These are phyloP conservation scores for Athetis lepigone DNA, from an alignment of 2,888 invertebrate genomes.

Conservation along the genomic window DNA sequence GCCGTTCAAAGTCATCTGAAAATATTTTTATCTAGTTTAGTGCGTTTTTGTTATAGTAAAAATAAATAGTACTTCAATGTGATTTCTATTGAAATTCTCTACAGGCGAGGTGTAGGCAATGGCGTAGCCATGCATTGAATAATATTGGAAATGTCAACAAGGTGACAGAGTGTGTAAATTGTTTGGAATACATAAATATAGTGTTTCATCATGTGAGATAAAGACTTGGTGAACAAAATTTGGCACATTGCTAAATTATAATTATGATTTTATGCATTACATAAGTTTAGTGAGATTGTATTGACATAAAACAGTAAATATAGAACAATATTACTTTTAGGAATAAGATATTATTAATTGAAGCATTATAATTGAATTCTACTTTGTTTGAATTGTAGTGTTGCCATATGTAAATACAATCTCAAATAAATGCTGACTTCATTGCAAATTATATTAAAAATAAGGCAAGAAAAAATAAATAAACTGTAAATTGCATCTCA, in stretches of 20 bases:
- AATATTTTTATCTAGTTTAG: slow-evolving; percentile 42
- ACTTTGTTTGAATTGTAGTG: slow-evolving; percentile 28
- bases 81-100: slow-evolving; percentile 32
- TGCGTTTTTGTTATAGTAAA: slow-evolving; percentile 36
- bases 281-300: slow-evolving; percentile 32
- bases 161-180: slow-evolving; percentile 11
- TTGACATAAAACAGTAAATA: slow-evolving; percentile 39
- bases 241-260: slow-evolving; percentile 71
- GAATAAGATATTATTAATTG: slow-evolving; percentile 23
- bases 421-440: slow-evolving; percentile 13
- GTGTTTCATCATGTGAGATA: slow-evolving; percentile 12
- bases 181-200: slow-evolving; percentile 8
- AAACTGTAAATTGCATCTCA: slow-evolving; percentile 31
- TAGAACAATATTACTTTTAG: slow-evolving; percentile 26
- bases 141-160: slow-evolving; percentile 12
- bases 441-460: slow-evolving; percentile 36
- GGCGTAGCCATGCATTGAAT: slow-evolving; percentile 16
- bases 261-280: slow-evolving; percentile 28
- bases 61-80: slow-evolving; percentile 15
- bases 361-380: slow-evolving; percentile 37
- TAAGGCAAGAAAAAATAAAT: slow-evolving; percentile 56
- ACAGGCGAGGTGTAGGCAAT: slow-evolving; percentile 47
- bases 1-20: slow-evolving; percentile 46
- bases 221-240: slow-evolving; percentile 43
- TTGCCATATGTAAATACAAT: slow-evolving; percentile 48